A percentile compares a stretch with the other conserved stretches of the same genome.
Conservation (phyloP, 92 coral and sea anemone genomes). For the Actinostola sp. region DNA sequence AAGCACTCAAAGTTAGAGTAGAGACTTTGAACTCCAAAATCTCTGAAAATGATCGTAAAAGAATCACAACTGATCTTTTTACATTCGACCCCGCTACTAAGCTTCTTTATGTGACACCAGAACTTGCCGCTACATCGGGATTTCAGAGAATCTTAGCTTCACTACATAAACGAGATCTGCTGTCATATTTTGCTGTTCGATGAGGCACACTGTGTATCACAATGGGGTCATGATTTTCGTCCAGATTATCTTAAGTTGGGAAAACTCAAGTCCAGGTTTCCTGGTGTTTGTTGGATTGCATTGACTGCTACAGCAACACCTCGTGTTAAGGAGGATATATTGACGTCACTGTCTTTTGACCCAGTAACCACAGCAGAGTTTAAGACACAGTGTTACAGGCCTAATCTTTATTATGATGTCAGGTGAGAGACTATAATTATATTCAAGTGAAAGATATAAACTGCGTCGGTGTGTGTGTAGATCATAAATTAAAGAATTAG, state of each 20-base stretch:
- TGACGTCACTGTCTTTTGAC: constrained; percentile 54
- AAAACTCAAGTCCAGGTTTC: constrained; percentile 54
- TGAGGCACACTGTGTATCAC: constrained; percentile 97
- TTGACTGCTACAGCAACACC: constrained; percentile 98
- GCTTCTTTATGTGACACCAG: constrained; percentile 93
- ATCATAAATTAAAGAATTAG: no score
- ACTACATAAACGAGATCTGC: constrained; percentile 63
- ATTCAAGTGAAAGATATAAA: no score
- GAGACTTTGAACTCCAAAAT: constrained; percentile 88
- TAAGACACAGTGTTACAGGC: constrained; percentile 78
- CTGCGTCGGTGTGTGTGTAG: no score
- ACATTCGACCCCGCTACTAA: constrained; percentile 68
- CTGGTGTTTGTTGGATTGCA: constrained; percentile 76
- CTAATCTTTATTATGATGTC: constrained; percentile 92
- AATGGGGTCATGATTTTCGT: constrained; percentile 98
- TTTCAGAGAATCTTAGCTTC: constrained; percentile 70
- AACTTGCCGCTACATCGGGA: constrained; percentile 88
- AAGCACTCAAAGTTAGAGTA: constrained; percentile 64
- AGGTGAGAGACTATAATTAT: constrained; percentile 42
- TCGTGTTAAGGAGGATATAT: constrained; percentile 81
- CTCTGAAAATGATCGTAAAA: constrained; percentile 64
- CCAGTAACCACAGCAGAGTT: constrained; percentile 72
- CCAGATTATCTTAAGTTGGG: constrained; percentile 91
- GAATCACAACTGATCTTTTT: constrained; percentile 70
- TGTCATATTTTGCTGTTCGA: constrained; percentile 88